A percentile compares a stretch with the other conserved stretches of the same genome.
phyloP scores from a whole-genome alignment of 2,888 invertebrate species.

The Buathra laborator region DNA sequence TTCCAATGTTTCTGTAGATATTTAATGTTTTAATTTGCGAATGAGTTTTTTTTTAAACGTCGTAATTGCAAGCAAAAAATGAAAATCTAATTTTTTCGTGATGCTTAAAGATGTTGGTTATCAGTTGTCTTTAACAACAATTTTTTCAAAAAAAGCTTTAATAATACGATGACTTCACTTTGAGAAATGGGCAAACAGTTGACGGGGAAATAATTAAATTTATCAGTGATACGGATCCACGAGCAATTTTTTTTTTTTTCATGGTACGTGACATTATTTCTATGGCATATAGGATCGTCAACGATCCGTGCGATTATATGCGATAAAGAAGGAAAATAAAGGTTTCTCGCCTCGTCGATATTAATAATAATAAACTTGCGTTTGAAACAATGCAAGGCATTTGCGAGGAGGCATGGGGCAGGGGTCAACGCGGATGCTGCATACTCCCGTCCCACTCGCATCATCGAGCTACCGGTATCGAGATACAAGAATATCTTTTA shows the following conservation, averaged over 20 bases:
- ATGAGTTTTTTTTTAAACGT: too few species aligned
- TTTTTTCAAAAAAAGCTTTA: too few species aligned
- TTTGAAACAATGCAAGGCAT: constrained; percentile 60
- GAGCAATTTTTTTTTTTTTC: background rate
- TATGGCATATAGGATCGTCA: constrained; percentile 23
- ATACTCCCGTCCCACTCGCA: constrained; percentile 54
- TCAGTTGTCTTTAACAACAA: too few species aligned
- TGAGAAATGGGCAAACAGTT: too few species aligned
- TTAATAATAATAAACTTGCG: constrained; percentile 56
- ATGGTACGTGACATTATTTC: background rate
- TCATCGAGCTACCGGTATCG: constrained; percentile 51
- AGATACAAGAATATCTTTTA: constrained; percentile 39
- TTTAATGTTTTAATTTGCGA: too few species aligned
- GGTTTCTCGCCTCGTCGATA: constrained; percentile 29
- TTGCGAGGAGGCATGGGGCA: constrained; percentile 61
- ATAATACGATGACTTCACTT: too few species aligned
- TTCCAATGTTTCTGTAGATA: too few species aligned
- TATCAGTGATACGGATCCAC: too few species aligned
- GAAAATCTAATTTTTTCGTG: too few species aligned
- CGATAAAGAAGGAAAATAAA: constrained; percentile 21
- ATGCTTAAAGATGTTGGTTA: too few species aligned
- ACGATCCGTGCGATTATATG: constrained; percentile 37
- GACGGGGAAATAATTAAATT: too few species aligned
- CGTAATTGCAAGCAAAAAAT: too few species aligned
- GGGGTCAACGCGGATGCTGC: constrained; percentile 62